Evolutionary conservation across 2,888 invertebrate species (phyloP).

Genomic region (Margaritifera margaritifera): DNA sequence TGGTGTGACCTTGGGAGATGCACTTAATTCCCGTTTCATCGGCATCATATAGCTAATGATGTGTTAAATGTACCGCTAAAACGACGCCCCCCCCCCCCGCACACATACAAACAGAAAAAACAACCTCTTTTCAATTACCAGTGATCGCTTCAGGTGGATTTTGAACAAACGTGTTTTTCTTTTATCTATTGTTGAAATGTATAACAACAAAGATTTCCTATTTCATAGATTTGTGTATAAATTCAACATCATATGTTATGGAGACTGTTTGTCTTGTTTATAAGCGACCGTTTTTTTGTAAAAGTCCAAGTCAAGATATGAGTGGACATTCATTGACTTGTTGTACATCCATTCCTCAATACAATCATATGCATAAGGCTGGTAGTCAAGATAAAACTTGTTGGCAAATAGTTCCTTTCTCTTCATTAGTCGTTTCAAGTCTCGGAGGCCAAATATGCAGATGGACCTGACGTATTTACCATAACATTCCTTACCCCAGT

Average conservation of each 20-base stretch:
- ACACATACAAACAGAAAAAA: too few species aligned
- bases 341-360: conserved; percentile 63
- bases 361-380: conserved; percentile 63
- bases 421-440: conserved; percentile 50
- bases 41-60: too few species aligned
- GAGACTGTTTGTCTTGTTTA: conserved; percentile 1
- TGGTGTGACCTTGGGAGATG: too few species aligned
- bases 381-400: conserved; percentile 61
- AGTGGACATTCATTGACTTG: conserved; percentile 25
- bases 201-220: too few species aligned
- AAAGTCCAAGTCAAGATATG: too few species aligned
- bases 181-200: too few species aligned
- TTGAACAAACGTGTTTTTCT: too few species aligned
- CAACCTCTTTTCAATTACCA: too few species aligned
- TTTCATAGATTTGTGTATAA: background rate
- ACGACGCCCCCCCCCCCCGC: too few species aligned
- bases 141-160: too few species aligned
- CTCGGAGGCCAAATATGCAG: conserved; percentile 64
- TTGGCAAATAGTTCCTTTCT: conserved; percentile 63
- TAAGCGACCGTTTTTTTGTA: background rate
- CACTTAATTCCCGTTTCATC: too few species aligned
- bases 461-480: conserved; percentile 63
- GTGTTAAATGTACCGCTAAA: too few species aligned
- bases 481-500: conserved; percentile 61
- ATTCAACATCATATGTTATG: background rate